These are phyloP conservation scores for Atethmia centrago DNA, from an alignment of 2,888 invertebrate species.

Conservation along the genomic window DNA sequence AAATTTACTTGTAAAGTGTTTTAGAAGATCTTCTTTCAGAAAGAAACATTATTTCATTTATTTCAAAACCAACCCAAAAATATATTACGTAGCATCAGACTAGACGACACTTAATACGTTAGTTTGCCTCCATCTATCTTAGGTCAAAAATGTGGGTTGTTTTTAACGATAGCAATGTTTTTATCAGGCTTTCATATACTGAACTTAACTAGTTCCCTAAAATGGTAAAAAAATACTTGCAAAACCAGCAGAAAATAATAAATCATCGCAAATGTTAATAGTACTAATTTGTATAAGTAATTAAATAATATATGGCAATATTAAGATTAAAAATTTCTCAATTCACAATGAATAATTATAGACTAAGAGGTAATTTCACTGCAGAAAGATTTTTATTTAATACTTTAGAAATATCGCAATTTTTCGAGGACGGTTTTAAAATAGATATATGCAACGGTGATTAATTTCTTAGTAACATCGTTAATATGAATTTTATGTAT, in stretches of 20 bases:
- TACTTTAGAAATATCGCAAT: background rate
- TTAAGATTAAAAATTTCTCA: slow-evolving; percentile 21
- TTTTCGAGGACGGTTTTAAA: slow-evolving; percentile 11
- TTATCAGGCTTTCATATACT: background rate
- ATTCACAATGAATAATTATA: slow-evolving; percentile 10
- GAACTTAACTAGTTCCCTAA: background rate
- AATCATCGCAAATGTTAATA: background rate
- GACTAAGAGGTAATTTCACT: background rate
- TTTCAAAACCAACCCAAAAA: background rate
- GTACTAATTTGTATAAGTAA: background rate
- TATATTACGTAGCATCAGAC: background rate
- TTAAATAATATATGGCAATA: slow-evolving; percentile 10
- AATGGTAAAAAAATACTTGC: background rate
- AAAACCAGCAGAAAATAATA: background rate
- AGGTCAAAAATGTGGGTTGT: no score
- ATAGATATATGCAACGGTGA: slow-evolving; percentile 44
- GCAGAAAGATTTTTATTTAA: background rate
- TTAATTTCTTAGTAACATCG: slow-evolving; percentile 42
- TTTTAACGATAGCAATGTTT: no score
- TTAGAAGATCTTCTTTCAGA: no score
- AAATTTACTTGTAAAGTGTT: no score
- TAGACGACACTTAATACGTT: background rate
- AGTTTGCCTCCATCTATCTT: background rate
- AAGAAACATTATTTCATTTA: no score
- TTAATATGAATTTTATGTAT: slow-evolving; percentile 44